A percentile compares a stretch with the other conserved stretches of the same genome.
These are phyloP conservation scores for Strigops habroptila DNA, from an alignment of 2,113 vertebrate genomes.

Conservation along the genomic window DNA sequence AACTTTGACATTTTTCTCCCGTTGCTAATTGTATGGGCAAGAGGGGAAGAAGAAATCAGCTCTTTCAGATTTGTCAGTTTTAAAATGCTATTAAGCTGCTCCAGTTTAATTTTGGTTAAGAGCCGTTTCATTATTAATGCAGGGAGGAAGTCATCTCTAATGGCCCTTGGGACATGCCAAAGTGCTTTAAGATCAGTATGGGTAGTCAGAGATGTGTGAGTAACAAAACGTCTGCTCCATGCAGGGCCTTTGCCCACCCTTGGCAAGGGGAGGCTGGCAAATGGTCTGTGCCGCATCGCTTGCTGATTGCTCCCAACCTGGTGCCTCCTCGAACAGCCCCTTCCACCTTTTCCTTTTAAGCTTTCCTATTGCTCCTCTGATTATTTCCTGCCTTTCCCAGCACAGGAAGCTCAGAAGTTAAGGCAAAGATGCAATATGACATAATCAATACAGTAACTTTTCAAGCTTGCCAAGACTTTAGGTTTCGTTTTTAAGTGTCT, in stretches of 20 bases:
- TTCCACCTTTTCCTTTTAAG: background rate
- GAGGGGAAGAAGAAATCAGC: background rate
- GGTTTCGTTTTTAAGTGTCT: conserved; percentile 56
- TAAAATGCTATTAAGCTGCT: background rate
- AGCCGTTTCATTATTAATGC: background rate
- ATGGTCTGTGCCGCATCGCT: background rate
- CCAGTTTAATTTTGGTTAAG: conserved; percentile 5
- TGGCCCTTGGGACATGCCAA: conserved; percentile 1
- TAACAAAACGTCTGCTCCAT: conserved; percentile 8
- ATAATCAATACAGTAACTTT: conserved; percentile 65
- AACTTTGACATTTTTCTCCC: background rate
- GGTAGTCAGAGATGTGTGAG: conserved; percentile 18
- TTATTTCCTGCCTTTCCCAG: background rate
- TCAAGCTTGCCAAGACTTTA: conserved; percentile 62
- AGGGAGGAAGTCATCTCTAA: background rate
- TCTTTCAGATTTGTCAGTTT: background rate
- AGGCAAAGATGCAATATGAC: conserved; percentile 56
- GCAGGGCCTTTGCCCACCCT: background rate
- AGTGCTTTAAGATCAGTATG: conserved; percentile 46
- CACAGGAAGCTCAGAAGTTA: background rate
- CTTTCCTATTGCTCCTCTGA: background rate
- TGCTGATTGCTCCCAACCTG: background rate
- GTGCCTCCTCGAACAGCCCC: background rate
- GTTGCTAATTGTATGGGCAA: background rate
- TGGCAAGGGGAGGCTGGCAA: conserved; percentile 27